Base-by-base conservation (phyloP, 1,140 invertebrate genomes). In the Melipona quadrifasciata region DNA sequence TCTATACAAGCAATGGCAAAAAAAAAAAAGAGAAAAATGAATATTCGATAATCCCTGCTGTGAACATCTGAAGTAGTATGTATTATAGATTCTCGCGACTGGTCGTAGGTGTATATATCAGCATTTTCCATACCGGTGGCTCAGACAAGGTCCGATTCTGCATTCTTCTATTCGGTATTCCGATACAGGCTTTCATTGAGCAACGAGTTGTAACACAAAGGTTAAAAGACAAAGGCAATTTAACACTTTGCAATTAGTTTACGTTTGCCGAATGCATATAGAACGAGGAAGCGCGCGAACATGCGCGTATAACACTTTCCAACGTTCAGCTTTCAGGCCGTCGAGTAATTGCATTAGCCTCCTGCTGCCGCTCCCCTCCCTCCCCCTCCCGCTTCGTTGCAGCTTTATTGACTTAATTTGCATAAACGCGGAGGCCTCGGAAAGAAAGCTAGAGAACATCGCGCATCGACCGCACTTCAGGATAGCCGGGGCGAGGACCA, bases 301-400 rank as follows among this genome's bases (percentile, higher is more conserved):
- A 39, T 17, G 57, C 34, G 47, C 68, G 74, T 67, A 71, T 31
- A 78, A n/a, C 34, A 51, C 16, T 64, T 64, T 61, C 27, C n/a
- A 19, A 47, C 4, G n/a, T 81, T 81, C 27, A 64, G 47, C 10
- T 34, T 71, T 73, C 57, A 16, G 24, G n/a, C 21, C 17, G 19
- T 31, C n/a, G 79, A 27, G 47, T 73, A 81, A 34, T 81, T 65
- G 16, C 73, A 70, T 81, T 81, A 81, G 57, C 70, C 57, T 73
- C 8, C 39, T 31, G 31, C 21, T 21, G n/a, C 34, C 68, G 0
- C 39, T 8, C 8, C 39, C 39, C 39, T 39, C 2, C 39, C 39
- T 8, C 34, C 39, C 39, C 39, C 4, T 6, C 39, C 39, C 39
- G 39, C 39, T 39, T 5, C 39, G 39, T 47, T 19, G 31, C 6